phyloP scores from a whole-genome alignment of 2,797 vertebrate species.

The Hephaestus fuliginosus region DNA sequence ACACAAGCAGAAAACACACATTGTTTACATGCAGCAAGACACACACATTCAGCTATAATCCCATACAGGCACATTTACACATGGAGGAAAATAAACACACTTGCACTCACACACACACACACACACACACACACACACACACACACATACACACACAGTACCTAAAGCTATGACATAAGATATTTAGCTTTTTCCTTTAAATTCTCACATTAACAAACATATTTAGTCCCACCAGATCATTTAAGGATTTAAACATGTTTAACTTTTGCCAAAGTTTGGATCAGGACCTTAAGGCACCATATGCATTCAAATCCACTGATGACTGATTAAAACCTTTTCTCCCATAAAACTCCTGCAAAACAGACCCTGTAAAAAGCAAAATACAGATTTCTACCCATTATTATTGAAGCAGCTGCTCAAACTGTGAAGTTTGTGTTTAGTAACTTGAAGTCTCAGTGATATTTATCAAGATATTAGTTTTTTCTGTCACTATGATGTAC shows the following conservation, averaged over 20 bases:
- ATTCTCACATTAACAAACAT: not conserved
- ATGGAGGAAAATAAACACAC: constrained; percentile 14
- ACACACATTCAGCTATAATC: constrained; percentile 12
- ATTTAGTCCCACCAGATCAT: not conserved
- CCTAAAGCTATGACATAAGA: not conserved
- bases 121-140: not conserved
- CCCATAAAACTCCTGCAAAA: no score
- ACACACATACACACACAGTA: not conserved
- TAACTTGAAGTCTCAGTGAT: not conserved
- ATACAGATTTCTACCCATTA: not conserved
- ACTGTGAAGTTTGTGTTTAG: no score
- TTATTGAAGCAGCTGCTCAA: not conserved
- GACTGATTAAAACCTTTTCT: no score
- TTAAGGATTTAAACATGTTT: not conserved
- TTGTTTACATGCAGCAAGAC: constrained; percentile 17
- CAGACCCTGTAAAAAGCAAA: no score
- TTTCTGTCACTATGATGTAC: no score
- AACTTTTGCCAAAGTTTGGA: not conserved
- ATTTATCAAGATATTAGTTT: no score
- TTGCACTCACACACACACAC: not conserved
- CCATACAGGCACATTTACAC: constrained; percentile 5
- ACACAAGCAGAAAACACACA: constrained; percentile 20
- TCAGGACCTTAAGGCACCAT: not conserved
- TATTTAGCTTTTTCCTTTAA: not conserved
- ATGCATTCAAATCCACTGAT: no score